phyloP scores from a whole-genome alignment of 1,140 invertebrate species.

The Homalodisca vitripennis region DNA sequence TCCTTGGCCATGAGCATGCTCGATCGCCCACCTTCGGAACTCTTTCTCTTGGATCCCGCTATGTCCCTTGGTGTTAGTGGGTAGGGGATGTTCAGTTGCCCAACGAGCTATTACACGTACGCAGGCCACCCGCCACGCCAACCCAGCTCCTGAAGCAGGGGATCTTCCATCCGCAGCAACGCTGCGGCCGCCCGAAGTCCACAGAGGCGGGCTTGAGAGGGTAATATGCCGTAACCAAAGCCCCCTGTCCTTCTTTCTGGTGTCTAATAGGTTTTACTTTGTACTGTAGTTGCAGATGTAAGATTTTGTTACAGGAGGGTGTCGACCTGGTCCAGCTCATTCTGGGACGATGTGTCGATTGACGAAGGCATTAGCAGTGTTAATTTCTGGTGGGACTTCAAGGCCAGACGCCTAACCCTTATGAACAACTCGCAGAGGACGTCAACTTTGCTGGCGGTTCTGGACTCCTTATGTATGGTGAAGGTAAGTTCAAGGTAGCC shows the following conservation, averaged over 20 bases:
- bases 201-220: not conserved
- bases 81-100: not conserved
- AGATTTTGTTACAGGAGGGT: not conserved
- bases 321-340: slow-evolving; percentile 11
- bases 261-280: slow-evolving; percentile 23
- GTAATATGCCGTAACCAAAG: slow-evolving; percentile 17
- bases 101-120: not conserved
- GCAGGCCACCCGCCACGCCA: not conserved
- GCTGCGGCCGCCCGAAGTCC: not conserved
- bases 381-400: slow-evolving; percentile 33
- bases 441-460: not conserved
- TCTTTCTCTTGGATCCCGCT: not conserved
- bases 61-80: not conserved
- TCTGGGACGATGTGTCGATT: not conserved
- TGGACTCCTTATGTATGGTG: not conserved
- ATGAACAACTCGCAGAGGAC: not conserved
- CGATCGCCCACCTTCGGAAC: not conserved
- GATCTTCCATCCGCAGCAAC: not conserved
- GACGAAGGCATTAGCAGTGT: slow-evolving; percentile 18
- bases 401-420: not conserved
- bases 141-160: not conserved
- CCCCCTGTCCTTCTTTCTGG: slow-evolving; percentile 29
- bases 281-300: slow-evolving; percentile 29
- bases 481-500: not conserved
- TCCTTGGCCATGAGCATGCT: not conserved